phyloP scores from a whole-genome alignment of 2,888 invertebrate genomes.

The Hemaris fuciformis region DNA sequence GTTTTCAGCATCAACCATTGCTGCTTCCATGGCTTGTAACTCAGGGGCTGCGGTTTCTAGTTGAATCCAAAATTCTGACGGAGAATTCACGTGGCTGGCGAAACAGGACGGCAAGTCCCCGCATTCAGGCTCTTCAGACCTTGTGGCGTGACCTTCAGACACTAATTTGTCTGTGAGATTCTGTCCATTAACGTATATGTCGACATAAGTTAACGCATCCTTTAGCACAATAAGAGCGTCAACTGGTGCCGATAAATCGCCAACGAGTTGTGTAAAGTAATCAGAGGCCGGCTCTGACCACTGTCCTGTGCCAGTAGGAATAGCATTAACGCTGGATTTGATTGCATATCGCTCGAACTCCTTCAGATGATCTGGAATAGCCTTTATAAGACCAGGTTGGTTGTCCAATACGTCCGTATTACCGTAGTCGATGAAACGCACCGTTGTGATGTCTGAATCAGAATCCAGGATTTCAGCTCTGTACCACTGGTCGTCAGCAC shows the following conservation, averaged over 20 bases:
- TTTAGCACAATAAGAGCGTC: conserved; percentile 81
- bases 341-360: conserved; percentile 80
- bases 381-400: conserved; percentile 81
- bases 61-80: conserved; percentile 90
- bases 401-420: conserved; percentile 88
- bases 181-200: conserved; percentile 82
- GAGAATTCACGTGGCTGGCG: conserved; percentile 87
- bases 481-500: conserved; percentile 94
- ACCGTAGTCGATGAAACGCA: conserved; percentile 90
- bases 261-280: conserved; percentile 75
- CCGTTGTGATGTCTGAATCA: conserved; percentile 87
- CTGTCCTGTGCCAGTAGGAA: conserved; percentile 82
- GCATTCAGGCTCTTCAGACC: conserved; percentile 75
- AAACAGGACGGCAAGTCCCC: conserved; percentile 83
- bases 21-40: conserved; percentile 81
- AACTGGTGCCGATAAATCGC: conserved; percentile 73
- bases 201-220: conserved; percentile 83
- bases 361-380: conserved; percentile 82
- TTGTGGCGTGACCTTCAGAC: conserved; percentile 80
- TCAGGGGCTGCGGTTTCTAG: conserved; percentile 83
- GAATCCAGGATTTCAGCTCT: conserved; percentile 93
- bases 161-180: conserved; percentile 84
- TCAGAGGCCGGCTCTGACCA: conserved; percentile 85
- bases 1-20: conserved; percentile 78
- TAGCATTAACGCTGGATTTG: conserved; percentile 85